These are phyloP conservation scores for Ectropis crepuscularia DNA, from an alignment of 2,888 invertebrate genomes.

Conservation along the genomic window DNA sequence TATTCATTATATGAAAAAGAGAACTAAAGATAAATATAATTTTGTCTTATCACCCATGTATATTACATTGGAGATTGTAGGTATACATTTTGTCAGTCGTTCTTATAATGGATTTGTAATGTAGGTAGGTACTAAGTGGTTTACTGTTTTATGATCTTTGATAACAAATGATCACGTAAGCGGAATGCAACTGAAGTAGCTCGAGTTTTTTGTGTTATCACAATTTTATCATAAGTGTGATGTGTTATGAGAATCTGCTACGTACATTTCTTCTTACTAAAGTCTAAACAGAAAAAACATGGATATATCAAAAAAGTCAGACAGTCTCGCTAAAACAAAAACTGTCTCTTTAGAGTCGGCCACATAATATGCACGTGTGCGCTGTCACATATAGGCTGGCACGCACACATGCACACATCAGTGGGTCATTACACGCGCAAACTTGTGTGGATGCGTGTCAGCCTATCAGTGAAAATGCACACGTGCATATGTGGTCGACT, in stretches of 20 bases:
- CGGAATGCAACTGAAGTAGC: conserved; percentile 13
- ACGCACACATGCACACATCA: too few relatives aligned
- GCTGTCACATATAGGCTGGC: too few relatives aligned
- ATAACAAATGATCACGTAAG: neutral
- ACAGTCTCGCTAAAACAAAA: too few relatives aligned
- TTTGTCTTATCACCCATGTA: conserved; percentile 14
- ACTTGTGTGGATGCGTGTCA: too few relatives aligned
- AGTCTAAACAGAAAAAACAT: too few relatives aligned
- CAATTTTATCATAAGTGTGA: conserved; percentile 1
- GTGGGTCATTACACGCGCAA: too few relatives aligned
- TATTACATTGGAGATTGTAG: conserved; percentile 19
- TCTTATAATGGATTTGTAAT: conserved; percentile 20
- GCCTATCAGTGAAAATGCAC: too few relatives aligned
- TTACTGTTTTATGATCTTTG: conserved; percentile 9
- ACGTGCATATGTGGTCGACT: too few relatives aligned
- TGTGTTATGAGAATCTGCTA: neutral
- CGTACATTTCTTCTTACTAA: too few relatives aligned
- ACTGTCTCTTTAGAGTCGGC: too few relatives aligned
- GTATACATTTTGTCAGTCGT: conserved; percentile 17
- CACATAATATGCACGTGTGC: too few relatives aligned
- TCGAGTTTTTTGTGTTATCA: conserved; percentile 3
- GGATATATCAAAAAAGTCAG: too few relatives aligned
- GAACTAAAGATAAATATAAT: conserved; percentile 14
- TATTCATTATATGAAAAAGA: neutral
- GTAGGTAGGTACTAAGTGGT: neutral